Evolutionary conservation across 2,888 invertebrate genomes (phyloP), one percentile per base, ranked within the genome.

Genomic region (Ophion costatus): DNA sequence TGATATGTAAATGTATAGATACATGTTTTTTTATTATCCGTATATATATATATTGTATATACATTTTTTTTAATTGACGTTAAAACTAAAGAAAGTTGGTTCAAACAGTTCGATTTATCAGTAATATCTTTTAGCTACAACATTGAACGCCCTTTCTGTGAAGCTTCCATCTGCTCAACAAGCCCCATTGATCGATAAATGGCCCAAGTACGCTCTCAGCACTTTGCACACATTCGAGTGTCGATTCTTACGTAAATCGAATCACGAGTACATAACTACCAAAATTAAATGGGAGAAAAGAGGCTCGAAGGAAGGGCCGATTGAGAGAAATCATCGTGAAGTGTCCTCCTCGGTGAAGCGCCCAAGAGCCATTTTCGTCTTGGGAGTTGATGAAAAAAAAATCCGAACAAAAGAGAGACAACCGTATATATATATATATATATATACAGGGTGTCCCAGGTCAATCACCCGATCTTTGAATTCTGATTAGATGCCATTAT

Each of bases 311-410:
- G 20, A 83, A 80, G 70, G 73, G 57, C 29, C 83, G 84, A 84
- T 84, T 81, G 80, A 84, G 69, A 80, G 84, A 84, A 77, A 77
- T 84, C 61, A 61, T 74, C 69, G 80, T 81, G 61, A 42, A 80
- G 80, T 77, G 73, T 73, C 67, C 80, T 80, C 56, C 59, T 80
- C 67, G 67, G 77, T 42, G 69, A 78, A 67, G 74, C 83, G 84
- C 82, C 82, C 87, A 87, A 86, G 87, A 85, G 74, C 82, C 79
- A 84, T 87, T 85, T 86, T 80, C 83, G 83, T 67, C 71, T 71
- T 83, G 45, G 77, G 81, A 82, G 79, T 87, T 83, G 24, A 77
- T 33, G 86, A 86, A 87, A 86, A 86, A 87, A 86, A 83, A 85
- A 85, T 87, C 69, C 76, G 82, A 69, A 85, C 80, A 79, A 82